Conservation (phyloP, 2,797 vertebrate species). For the Neostethus bicornis region DNA sequence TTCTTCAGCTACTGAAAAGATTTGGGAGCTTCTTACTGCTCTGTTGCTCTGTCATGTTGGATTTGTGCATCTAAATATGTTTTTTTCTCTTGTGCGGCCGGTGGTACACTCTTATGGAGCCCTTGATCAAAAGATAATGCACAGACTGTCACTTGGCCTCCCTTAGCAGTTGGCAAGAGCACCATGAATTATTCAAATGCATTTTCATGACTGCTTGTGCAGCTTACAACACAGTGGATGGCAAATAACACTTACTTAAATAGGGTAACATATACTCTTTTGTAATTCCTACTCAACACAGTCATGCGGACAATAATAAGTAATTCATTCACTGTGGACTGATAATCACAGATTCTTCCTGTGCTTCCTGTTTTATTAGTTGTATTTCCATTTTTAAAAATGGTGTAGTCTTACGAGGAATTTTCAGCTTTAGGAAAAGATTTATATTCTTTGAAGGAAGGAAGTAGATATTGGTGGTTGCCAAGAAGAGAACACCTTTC, state of each 20-base stretch:
- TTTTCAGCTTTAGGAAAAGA: neutral
- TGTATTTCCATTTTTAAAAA: neutral
- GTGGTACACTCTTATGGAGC: slow-evolving; percentile 67
- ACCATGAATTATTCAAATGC: slow-evolving; percentile 80
- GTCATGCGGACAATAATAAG: neutral
- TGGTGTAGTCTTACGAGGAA: slow-evolving; percentile 1
- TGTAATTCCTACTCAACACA: slow-evolving; percentile 43
- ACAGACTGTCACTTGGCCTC: slow-evolving; percentile 75
- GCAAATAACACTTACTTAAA: slow-evolving; percentile 65
- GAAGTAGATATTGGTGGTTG: too few relatives aligned
- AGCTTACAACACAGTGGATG: slow-evolving; percentile 54
- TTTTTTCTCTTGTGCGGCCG: slow-evolving; percentile 62
- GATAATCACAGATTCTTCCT: slow-evolving; percentile 4
- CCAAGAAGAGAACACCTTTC: too few relatives aligned
- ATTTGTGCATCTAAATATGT: slow-evolving; percentile 66
- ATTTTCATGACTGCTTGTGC: slow-evolving; percentile 70
- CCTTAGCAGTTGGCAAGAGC: slow-evolving; percentile 72
- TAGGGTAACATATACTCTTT: slow-evolving; percentile 49
- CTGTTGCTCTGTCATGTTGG: slow-evolving; percentile 69
- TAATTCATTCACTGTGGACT: neutral
- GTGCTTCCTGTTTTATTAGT: neutral
- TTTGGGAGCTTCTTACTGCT: slow-evolving; percentile 66
- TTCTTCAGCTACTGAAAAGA: slow-evolving; percentile 67
- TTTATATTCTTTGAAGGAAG: neutral
- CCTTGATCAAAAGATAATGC: slow-evolving; percentile 81